A percentile compares a stretch with the other conserved stretches of the same genome.
These are phyloP conservation scores for Chionis minor DNA, from an alignment of 2,113 vertebrate genomes.

Conservation along the genomic window DNA sequence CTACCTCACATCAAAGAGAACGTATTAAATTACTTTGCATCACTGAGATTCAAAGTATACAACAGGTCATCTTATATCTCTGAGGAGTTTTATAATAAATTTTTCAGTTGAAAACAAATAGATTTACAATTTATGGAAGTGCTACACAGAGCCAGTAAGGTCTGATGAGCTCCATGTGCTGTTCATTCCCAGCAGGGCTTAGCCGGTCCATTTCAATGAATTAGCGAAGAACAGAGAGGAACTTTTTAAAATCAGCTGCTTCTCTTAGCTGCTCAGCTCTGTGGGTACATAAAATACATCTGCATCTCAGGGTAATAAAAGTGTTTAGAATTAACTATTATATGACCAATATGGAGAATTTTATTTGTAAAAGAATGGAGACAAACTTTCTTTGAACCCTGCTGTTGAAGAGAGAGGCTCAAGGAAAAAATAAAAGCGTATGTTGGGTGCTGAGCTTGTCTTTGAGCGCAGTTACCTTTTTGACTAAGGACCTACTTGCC, in stretches of 20 bases:
- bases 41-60: neutral
- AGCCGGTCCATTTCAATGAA: neutral
- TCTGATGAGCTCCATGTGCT: neutral
- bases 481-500: neutral
- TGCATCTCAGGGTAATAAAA: neutral
- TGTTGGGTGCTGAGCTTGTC: neutral
- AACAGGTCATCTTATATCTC: neutral
- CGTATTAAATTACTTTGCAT: neutral
- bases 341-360: neutral
- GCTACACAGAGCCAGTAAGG: neutral
- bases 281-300: neutral
- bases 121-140: neutral
- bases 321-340: neutral
- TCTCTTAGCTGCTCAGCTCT: neutral
- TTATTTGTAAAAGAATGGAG: neutral
- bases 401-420: neutral
- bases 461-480: neutral
- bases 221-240: neutral
- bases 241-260: neutral
- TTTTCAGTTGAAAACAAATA: neutral
- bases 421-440: neutral
- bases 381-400: conserved; percentile 1
- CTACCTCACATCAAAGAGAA: neutral
- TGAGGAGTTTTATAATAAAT: neutral
- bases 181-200: neutral